Base-by-base conservation (phyloP, 2,888 invertebrate genomes). In the Eupithecia dodoneata region DNA sequence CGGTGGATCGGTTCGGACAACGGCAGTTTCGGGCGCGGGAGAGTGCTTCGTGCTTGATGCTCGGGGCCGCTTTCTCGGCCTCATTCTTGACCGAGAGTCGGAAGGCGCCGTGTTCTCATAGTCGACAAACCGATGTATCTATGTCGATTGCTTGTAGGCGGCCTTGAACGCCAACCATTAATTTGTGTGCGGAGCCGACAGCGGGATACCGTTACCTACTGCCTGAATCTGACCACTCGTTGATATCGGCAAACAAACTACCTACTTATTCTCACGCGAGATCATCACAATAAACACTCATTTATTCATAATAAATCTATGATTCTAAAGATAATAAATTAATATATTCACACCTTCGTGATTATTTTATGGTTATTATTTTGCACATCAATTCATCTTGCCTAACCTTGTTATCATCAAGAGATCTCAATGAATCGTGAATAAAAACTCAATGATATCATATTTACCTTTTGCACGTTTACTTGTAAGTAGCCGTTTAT, bases 131-230 rank as follows among this genome's bases (percentile, higher is more conserved):
- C 89, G 90, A 94, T 94, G 93, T 94, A 93, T 94, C 93, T 93
- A 93, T 94, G 94, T 94, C 94, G 93, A 94, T 93, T 91, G 92
- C 91, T 93, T 91, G 92, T 91, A 93, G 94, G 93, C 93, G 94
- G 94, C 94, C 94, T 94, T 94, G 94, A 94, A 90, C 93, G 88
- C 87, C 90, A 89, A 89, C 91, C 91, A 93, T 93, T 93, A 94
- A 94, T 94, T 94, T 93, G 94, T 93, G 94, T 94, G 93, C 93
- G 90, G 87, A 93, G 90, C 92, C 90, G 91, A 87, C 91, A 85
- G 88, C 89, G 87, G 84, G 83, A 86, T 94, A 91, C 94, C 94
- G 94, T 94, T 94, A 94, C 87, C 86, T 87, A 89, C 89, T 59
- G 63, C 63, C 63, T 91, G 92, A 92, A 92, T 92, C 83, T 86